Percentiles rank a stretch among this genome's conserved stretches.
Evolutionary conservation across 2,888 invertebrate genomes (phyloP).

Genomic region (Matsumyia berberina): DNA sequence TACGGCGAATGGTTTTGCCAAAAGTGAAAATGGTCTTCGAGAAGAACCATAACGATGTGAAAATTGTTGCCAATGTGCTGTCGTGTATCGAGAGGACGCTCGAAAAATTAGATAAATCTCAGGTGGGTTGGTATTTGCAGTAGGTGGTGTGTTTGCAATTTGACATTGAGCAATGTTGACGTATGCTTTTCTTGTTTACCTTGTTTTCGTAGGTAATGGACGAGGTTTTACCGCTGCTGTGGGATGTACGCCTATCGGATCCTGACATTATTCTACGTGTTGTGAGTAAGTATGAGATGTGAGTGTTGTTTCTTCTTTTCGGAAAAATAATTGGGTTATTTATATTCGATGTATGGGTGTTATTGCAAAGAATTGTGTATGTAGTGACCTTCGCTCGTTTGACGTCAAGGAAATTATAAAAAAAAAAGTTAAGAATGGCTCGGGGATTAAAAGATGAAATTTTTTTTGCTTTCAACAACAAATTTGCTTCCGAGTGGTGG

Average conservation of each 20-base stretch:
- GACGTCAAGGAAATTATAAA: no score
- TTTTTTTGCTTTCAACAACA: no score
- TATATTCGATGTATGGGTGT: constrained; percentile 10
- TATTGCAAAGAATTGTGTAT: constrained; percentile 3
- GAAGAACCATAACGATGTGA: constrained; percentile 91
- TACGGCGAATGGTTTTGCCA: constrained; percentile 91
- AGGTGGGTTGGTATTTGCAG: constrained; percentile 83
- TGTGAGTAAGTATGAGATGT: constrained; percentile 91
- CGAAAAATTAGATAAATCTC: constrained; percentile 92
- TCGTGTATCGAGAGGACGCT: constrained; percentile 92
- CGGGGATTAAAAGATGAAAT: no score
- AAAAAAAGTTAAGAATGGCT: no score
- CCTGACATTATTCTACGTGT: constrained; percentile 95
- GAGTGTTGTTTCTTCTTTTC: neutral
- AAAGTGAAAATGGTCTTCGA: constrained; percentile 93
- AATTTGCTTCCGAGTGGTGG: no score
- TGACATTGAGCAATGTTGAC: constrained; percentile 38
- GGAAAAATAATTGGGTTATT: constrained; percentile 20
- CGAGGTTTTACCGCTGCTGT: constrained; percentile 94
- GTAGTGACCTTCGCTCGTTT: no score
- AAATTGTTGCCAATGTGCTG: constrained; percentile 91
- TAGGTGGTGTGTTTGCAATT: constrained; percentile 9
- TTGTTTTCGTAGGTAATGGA: constrained; percentile 88
- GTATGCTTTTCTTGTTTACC: constrained; percentile 42
- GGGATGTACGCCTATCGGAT: constrained; percentile 93